Conservation (phyloP, 1,140 invertebrate genomes). For the Dolichoris vasculosae region DNA sequence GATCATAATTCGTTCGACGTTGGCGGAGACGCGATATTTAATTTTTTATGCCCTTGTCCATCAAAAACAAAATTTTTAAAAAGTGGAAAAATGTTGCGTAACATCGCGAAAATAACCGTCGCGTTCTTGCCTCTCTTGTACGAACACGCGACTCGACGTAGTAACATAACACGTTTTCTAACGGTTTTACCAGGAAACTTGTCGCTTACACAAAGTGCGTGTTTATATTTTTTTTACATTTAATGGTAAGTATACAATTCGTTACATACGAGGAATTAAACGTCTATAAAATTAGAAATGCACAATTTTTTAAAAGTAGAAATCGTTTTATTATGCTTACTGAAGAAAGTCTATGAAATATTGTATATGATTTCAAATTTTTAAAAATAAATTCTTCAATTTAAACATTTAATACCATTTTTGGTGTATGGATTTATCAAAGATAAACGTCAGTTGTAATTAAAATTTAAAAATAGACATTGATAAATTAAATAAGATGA, state of each 20-base stretch:
- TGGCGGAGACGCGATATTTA: not conserved
- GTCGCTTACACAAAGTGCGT: not conserved
- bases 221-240: not conserved
- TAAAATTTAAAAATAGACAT: no score
- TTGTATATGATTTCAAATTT: not conserved
- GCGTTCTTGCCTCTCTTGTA: not conserved
- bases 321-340: not conserved
- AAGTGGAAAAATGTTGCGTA: not conserved
- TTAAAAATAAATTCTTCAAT: not conserved
- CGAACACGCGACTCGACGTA: not conserved
- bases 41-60: constrained; percentile 11
- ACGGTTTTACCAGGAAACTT: not conserved
- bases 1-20: constrained; percentile 2
- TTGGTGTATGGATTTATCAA: no score
- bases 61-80: not conserved
- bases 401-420: no score
- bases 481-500: no score
- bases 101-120: not conserved
- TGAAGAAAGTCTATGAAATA: not conserved
- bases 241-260: not conserved
- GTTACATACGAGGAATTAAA: not conserved
- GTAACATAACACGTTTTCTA: not conserved
- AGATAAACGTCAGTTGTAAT: no score
- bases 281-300: not conserved
- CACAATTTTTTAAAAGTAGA: not conserved